Evolutionary conservation across 2,113 vertebrate species (phyloP).

Genomic region (Catharus fuscescens): DNA sequence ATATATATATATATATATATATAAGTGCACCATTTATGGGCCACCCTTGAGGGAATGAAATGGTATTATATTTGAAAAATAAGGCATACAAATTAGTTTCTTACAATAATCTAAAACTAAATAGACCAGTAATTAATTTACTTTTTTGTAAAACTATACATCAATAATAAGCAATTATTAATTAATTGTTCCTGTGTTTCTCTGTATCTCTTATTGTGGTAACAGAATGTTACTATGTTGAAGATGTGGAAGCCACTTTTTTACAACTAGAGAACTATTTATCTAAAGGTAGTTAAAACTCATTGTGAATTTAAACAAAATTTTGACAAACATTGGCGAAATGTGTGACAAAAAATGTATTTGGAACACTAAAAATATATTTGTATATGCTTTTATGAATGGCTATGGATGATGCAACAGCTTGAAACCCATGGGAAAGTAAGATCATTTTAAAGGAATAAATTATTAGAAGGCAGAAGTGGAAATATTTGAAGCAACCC

Average conservation of each 20-base stretch:
- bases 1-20: no score
- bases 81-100: neutral
- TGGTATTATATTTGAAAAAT: neutral
- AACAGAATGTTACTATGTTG: neutral
- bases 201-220: neutral
- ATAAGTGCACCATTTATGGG: neutral
- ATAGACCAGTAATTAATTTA: neutral
- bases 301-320: neutral
- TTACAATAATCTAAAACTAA: neutral
- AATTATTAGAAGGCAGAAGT: neutral
- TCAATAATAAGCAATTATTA: neutral
- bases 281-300: neutral
- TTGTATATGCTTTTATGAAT: neutral
- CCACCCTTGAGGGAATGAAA: neutral
- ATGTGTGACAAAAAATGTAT: neutral
- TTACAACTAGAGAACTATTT: neutral
- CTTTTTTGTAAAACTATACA: neutral
- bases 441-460: neutral
- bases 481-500: neutral
- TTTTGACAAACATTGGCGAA: neutral
- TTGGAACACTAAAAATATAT: neutral
- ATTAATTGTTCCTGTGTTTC: neutral
- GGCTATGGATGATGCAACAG: neutral
- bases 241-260: neutral
- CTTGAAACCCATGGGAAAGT: neutral